These are phyloP conservation scores for Caenorhabditis elegans DNA, from an alignment of 1,140 invertebrate species.

Conservation along the genomic window WBcel235 BX284602.5:8000001-8000500, in stretches of 20 bases:
- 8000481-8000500: not conserved
- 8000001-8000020: slow-evolving; percentile 29
- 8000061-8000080: not conserved
- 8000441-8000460: slow-evolving; percentile 21
- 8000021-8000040: not conserved
- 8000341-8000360: slow-evolving; percentile 13
- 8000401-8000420: not conserved
- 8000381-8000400: not conserved
- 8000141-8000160: not conserved
- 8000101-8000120: slow-evolving; percentile 12
- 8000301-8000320: slow-evolving; percentile 6
- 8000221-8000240: slow-evolving; percentile 1
- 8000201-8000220: slow-evolving; percentile 27
- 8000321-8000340: slow-evolving; percentile 24
- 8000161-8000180: not conserved
- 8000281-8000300: not conserved
- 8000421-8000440: slow-evolving; percentile 5
- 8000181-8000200: slow-evolving; percentile 17
- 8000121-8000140: slow-evolving; percentile 14
- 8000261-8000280: too few relatives aligned
- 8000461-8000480: not conserved
- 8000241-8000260: not conserved
- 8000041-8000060: not conserved
- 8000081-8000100: not conserved
- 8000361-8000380: slow-evolving; percentile 1